phyloP scores from a whole-genome alignment of 1,140 invertebrate species.

The Leptinotarsa defecta region DNA sequence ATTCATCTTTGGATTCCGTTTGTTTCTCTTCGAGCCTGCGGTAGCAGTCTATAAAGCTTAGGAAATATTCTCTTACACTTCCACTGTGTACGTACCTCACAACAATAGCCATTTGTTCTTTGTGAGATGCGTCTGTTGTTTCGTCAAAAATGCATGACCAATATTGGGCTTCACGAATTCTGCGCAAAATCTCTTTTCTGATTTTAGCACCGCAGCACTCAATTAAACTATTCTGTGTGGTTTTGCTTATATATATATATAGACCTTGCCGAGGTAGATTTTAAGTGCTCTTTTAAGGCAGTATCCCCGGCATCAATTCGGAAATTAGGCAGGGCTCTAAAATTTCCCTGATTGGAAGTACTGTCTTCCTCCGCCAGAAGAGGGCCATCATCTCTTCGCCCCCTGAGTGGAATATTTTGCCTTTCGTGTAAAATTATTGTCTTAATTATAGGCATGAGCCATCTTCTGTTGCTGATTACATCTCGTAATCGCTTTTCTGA shows the following conservation, averaged over 20 bases:
- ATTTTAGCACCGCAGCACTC: conserved; percentile 22
- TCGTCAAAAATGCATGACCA: conserved; percentile 34
- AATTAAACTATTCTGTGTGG: conserved; percentile 41
- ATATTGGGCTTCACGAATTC: conserved; percentile 26
- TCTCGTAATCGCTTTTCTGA: too few relatives aligned
- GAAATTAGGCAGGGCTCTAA: conserved; percentile 30
- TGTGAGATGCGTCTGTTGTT: conserved; percentile 31
- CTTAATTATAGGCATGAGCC: conserved; percentile 37
- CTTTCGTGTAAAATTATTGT: conserved; percentile 33
- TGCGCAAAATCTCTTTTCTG: too few relatives aligned
- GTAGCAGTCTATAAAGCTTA: conserved; percentile 19
- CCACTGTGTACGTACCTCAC: conserved; percentile 25
- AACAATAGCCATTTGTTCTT: conserved; percentile 33
- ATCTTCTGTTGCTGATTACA: conserved; percentile 15
- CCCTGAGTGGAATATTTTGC: conserved; percentile 47
- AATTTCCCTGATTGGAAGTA: conserved; percentile 39
- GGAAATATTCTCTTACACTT: conserved; percentile 30
- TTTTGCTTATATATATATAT: conserved; percentile 33
- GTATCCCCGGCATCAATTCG: too few relatives aligned
- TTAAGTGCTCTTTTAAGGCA: too few relatives aligned
- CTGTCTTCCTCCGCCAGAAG: too few relatives aligned
- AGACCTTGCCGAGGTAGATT: conserved; percentile 12
- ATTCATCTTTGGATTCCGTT: too few relatives aligned
- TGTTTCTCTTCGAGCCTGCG: too few relatives aligned
- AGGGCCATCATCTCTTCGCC: conserved; percentile 36